These are phyloP conservation scores for Clavelina lepadiformis DNA, from an alignment of 23 tunicate species.

Conservation along the genomic window DNA sequence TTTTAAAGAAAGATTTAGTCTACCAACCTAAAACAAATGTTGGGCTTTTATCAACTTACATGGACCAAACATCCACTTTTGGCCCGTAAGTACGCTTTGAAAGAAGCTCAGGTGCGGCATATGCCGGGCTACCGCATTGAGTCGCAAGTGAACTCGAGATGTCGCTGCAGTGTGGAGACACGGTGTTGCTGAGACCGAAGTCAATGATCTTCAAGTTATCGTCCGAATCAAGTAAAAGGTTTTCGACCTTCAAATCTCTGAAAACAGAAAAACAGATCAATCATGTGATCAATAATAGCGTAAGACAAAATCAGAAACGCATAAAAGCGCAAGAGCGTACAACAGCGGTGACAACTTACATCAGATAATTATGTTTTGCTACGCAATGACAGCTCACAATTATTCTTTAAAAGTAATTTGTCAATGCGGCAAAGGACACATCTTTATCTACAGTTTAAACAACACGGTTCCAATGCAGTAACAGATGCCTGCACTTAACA, in stretches of 20 bases:
- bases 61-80: constrained; percentile 99
- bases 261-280: not conserved
- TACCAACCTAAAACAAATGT: not conserved
- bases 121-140: constrained; percentile 98
- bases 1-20: not conserved
- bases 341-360: too few relatives aligned
- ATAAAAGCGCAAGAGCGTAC: too few relatives aligned
- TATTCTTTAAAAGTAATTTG: too few relatives aligned
- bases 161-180: constrained; percentile 34
- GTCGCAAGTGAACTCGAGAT: constrained; percentile 51
- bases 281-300: too few relatives aligned
- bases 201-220: constrained; percentile 95
- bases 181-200: constrained; percentile 91
- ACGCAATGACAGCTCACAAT: too few relatives aligned
- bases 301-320: too few relatives aligned
- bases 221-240: constrained; percentile 70
- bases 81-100: constrained; percentile 90
- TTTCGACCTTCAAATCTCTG: constrained; percentile 98
- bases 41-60: constrained; percentile 52
- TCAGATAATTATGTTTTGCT: too few relatives aligned
- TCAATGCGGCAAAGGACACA: too few relatives aligned
- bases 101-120: constrained; percentile 98
- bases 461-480: too few relatives aligned
- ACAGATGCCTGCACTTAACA: too few relatives aligned
- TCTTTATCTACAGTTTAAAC: too few relatives aligned